Conservation (phyloP, 2,113 vertebrate genomes). For the Tupaia chinensis region DNA sequence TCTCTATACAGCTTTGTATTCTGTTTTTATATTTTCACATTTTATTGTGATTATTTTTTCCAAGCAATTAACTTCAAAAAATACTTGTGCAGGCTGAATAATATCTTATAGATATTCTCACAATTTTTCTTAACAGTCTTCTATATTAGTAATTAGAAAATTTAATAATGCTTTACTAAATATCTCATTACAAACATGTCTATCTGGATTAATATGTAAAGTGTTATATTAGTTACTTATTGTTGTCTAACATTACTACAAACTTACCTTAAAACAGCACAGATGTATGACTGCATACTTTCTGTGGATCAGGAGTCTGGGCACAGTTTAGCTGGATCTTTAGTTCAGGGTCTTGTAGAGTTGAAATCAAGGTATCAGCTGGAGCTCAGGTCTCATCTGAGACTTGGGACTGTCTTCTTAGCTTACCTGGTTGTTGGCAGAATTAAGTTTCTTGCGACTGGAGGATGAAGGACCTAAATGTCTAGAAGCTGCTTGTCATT, state of each 20-base stretch:
- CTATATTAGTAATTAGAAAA: not conserved
- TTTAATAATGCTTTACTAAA: not conserved
- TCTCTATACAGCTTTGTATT: not conserved
- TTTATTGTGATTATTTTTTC: constrained; percentile 43
- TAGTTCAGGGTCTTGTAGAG: not conserved
- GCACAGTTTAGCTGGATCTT: not conserved
- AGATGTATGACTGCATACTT: not conserved
- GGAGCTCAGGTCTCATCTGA: not conserved
- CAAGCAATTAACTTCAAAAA: not conserved
- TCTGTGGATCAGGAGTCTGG: not conserved
- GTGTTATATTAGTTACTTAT: not conserved
- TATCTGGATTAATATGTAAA: not conserved
- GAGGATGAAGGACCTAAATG: not conserved
- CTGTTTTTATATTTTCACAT: not conserved
- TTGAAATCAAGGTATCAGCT: not conserved
- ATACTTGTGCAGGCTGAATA: not conserved
- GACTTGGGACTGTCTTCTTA: not conserved
- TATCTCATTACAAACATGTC: not conserved
- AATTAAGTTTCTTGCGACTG: not conserved
- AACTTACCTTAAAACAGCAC: not conserved
- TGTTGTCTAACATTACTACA: not conserved
- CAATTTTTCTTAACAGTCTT: not conserved
- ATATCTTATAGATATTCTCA: not conserved
- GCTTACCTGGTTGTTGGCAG: not conserved
- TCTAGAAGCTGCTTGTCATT: not conserved